Percentiles rank a stretch among this genome's conserved stretches.
Conservation (phyloP, 2,113 vertebrate species). For the Deroptyus accipitrinus region DNA sequence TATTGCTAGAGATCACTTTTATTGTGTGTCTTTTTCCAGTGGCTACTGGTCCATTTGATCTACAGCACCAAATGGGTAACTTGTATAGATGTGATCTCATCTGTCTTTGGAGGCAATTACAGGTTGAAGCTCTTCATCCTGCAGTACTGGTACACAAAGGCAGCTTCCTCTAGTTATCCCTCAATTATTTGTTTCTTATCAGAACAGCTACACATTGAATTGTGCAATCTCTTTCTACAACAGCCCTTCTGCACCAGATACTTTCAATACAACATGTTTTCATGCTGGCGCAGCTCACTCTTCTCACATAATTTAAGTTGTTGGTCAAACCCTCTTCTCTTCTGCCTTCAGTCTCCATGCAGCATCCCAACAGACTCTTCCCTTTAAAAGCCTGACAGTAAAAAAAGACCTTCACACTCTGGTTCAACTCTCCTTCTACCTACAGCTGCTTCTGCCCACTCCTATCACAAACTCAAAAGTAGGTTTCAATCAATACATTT, state of each 20-base stretch:
- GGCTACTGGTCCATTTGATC: background rate
- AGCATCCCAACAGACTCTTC: background rate
- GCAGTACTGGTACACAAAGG: background rate
- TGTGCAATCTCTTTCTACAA: background rate
- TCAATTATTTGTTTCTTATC: background rate
- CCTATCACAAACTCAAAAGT: background rate
- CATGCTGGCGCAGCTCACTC: background rate
- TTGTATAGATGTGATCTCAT: background rate
- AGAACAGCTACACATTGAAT: fast-evolving
- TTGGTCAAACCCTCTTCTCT: background rate
- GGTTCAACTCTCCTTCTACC: background rate
- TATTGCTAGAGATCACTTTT: background rate
- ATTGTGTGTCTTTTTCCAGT: background rate
- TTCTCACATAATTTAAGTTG: background rate
- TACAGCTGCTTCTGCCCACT: background rate
- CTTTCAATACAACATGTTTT: background rate
- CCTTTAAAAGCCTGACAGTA: background rate
- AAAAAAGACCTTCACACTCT: background rate
- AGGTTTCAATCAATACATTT: background rate
- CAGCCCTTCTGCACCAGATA: background rate
- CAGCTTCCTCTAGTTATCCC: background rate
- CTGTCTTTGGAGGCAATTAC: background rate
- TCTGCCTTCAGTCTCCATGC: background rate
- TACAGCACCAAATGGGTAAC: background rate
- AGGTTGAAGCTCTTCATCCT: background rate